Evolutionary conservation across 2,888 invertebrate species (phyloP), one percentile per base, ranked within the genome.

Genomic region (Coremacera marginata): DNA sequence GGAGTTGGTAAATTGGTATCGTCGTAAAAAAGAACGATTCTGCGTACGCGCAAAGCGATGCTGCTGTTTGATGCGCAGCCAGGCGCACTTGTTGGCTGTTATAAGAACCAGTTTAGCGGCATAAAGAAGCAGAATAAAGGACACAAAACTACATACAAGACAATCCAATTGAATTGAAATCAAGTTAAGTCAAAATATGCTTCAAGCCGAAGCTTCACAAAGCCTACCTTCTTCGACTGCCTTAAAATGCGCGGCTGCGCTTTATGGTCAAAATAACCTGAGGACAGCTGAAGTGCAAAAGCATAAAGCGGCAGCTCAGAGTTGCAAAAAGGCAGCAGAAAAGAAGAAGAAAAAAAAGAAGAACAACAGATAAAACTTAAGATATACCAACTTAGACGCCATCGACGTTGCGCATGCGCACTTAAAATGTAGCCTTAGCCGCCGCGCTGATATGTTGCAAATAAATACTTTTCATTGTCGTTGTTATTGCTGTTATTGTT

Each of bases 141-240:
- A 44, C 44, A 11, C 44, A 44, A 14, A 9, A 44, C 60, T 11
- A 44, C 44, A 62, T 11, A 44, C 44, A 62, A 52, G 11, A 70
- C 55, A 52, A 67, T 67, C 74, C 67, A 74, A 67, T 74, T 65
- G 73, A 73, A 73, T 65, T 74, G 74, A 55, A 74, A 67, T 67
- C 65, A 73, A 73, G 73, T 65, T 67, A 55, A 22, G 60, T 44
- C 25, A 60, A 52, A 71, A 71, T 57, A 49, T 4, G 67, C 67
- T 67, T 37, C 71, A 57, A 55, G 57, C 34, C 22, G 25, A 3
- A 16, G 62, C 62, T 5, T 62, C 14, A 55, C 19, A 22, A 55
- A 55, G 55, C 2, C 55, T n/a, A 19, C 2, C 55, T n/a, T 22
- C 55, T n/a, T 9, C 7, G 0, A 9, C 11, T 27, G 57, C 27